Evolutionary conservation across 2,797 vertebrate genomes (phyloP).

Genomic region (Sandelia bainsii): DNA sequence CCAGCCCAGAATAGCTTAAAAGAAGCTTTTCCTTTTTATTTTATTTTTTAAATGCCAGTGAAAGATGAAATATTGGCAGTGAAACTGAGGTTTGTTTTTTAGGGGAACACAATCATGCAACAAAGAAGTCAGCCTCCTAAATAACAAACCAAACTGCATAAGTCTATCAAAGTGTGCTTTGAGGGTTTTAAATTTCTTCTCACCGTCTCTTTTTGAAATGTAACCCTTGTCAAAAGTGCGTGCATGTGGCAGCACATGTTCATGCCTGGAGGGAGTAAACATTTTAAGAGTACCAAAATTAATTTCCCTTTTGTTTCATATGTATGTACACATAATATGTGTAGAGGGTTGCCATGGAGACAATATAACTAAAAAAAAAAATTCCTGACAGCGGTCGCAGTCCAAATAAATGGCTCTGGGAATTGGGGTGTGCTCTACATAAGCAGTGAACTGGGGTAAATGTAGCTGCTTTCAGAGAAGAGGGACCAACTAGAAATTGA

Average conservation of each 20-base stretch:
- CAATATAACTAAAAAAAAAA: conserved; percentile 72
- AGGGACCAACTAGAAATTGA: conserved; percentile 39
- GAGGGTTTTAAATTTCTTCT: conserved; percentile 46
- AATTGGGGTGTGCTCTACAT: conserved; percentile 81
- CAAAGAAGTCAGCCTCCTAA: conserved; percentile 37
- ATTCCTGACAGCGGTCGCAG: conserved; percentile 79
- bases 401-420: conserved; percentile 85
- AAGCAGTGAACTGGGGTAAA: conserved; percentile 76
- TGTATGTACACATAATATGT: conserved; percentile 75
- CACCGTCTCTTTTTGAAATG: conserved; percentile 55
- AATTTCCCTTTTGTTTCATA: conserved; percentile 55
- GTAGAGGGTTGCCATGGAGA: conserved; percentile 77
- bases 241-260: conserved; percentile 10
- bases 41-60: conserved; percentile 20
- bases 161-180: conserved; percentile 57
- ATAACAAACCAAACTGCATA: conserved; percentile 53
- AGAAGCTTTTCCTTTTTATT: conserved; percentile 33
- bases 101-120: conserved; percentile 56
- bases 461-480: conserved; percentile 73
- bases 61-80: conserved; percentile 69
- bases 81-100: conserved; percentile 47
- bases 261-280: conserved; percentile 38
- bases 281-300: conserved; percentile 51
- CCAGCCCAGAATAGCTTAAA: conserved; percentile 45
- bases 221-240: conserved; percentile 45